Percentiles rank a stretch among this genome's conserved stretches.
These are phyloP conservation scores for Pteronotus mesoamericanus DNA, from an alignment of 2,797 vertebrate species.

Conservation along the genomic window DNA sequence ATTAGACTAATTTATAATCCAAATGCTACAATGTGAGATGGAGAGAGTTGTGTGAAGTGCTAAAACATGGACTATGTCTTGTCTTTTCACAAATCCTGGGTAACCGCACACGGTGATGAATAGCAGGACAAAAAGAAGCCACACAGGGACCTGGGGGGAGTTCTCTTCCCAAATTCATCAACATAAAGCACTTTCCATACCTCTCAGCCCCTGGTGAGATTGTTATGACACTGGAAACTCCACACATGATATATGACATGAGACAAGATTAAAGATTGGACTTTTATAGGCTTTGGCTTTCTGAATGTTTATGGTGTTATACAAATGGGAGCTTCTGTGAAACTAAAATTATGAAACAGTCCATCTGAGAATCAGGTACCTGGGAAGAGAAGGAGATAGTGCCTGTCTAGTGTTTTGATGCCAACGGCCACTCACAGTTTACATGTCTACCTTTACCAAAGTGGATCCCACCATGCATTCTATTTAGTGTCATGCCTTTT, in stretches of 20 bases:
- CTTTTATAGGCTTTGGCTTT: slow-evolving; percentile 59
- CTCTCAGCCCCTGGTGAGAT: slow-evolving; percentile 63
- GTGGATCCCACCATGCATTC: no score
- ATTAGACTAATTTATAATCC: not conserved
- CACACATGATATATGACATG: slow-evolving; percentile 21
- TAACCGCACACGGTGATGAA: slow-evolving; percentile 54
- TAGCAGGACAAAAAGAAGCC: slow-evolving; percentile 59
- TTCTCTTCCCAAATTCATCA: slow-evolving; percentile 55
- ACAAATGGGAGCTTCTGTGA: slow-evolving; percentile 52
- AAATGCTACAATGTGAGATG: not conserved
- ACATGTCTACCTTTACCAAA: not conserved
- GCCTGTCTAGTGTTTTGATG: not conserved
- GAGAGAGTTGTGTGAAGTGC: not conserved
- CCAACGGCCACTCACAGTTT: not conserved
- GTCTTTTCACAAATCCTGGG: slow-evolving; percentile 44
- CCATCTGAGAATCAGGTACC: slow-evolving; percentile 61
- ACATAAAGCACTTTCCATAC: not conserved
- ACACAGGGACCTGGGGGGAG: slow-evolving; percentile 3
- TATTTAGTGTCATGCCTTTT: not conserved
- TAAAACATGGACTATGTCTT: not conserved
- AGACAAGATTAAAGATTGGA: slow-evolving; percentile 31
- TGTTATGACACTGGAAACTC: slow-evolving; percentile 37
- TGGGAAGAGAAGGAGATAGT: slow-evolving; percentile 65
- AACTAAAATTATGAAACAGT: slow-evolving; percentile 36
- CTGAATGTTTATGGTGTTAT: slow-evolving; percentile 31